phyloP scores from a whole-genome alignment of 1,140 invertebrate species.

The Gryon sp. region DNA sequence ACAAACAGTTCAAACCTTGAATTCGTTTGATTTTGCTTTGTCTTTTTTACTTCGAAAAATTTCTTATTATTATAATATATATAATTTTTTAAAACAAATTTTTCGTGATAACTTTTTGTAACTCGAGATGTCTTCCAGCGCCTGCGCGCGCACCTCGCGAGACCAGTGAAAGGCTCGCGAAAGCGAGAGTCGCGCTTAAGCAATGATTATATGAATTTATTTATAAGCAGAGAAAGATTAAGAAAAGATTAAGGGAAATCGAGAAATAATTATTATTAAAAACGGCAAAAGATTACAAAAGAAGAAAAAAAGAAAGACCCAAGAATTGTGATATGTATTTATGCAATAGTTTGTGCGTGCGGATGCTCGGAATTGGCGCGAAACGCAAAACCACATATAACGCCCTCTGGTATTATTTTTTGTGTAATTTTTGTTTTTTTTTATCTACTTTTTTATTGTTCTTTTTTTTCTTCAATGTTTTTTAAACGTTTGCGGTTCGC shows the following conservation, averaged over 20 bases:
- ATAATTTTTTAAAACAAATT: slow-evolving; percentile 65
- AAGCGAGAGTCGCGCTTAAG: slow-evolving; percentile 56
- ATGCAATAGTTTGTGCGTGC: slow-evolving; percentile 49
- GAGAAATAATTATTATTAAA: slow-evolving; percentile 24
- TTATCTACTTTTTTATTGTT: neutral
- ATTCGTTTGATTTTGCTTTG: slow-evolving; percentile 32
- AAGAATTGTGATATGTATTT: slow-evolving; percentile 56
- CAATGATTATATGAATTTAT: slow-evolving; percentile 57
- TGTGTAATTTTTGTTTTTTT: too few relatives aligned
- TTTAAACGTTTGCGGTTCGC: slow-evolving; percentile 30
- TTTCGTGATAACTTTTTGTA: slow-evolving; percentile 47
- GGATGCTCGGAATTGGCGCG: slow-evolving; percentile 33
- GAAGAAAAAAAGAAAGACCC: slow-evolving; percentile 11
- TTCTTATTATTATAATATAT: slow-evolving; percentile 63
- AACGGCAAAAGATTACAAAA: slow-evolving; percentile 24
- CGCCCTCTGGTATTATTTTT: too few relatives aligned
- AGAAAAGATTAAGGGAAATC: slow-evolving; percentile 39
- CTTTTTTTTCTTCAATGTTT: too few relatives aligned
- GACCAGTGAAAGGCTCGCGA: slow-evolving; percentile 53
- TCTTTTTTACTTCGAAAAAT: slow-evolving; percentile 25
- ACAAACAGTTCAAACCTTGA: neutral
- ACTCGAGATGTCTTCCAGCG: slow-evolving; percentile 52
- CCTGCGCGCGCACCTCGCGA: slow-evolving; percentile 25
- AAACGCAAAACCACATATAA: slow-evolving; percentile 35
- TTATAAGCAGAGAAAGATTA: slow-evolving; percentile 46